Percentiles rank a stretch among this genome's conserved stretches.
These are phyloP conservation scores for Acinonyx jubatus DNA, from an alignment of 2,113 vertebrate species.

Conservation along the genomic window DNA sequence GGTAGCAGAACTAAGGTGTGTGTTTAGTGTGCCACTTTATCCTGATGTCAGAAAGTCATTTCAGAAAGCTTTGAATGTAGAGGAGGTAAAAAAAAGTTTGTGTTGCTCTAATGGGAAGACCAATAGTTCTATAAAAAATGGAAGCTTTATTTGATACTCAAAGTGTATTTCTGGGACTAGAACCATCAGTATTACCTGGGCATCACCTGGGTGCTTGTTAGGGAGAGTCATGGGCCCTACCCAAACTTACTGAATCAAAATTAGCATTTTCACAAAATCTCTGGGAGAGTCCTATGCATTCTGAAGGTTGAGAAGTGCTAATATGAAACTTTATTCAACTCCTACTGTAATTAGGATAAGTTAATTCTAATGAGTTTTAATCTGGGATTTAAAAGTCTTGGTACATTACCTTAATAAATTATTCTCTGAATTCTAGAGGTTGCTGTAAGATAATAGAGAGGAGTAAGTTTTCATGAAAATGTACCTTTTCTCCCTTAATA, in stretches of 20 bases:
- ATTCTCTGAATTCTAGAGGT: background rate
- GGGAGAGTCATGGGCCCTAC: background rate
- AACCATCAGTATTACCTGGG: background rate
- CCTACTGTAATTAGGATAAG: background rate
- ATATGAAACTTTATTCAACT: slow-evolving; percentile 12
- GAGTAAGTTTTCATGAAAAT: background rate
- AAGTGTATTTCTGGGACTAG: background rate
- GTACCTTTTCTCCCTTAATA: background rate
- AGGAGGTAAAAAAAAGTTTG: background rate
- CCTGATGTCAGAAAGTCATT: background rate
- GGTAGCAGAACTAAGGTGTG: background rate
- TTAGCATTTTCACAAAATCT: background rate
- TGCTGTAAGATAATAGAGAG: background rate
- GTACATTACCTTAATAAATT: background rate
- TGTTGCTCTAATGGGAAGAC: background rate
- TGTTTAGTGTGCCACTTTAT: background rate
- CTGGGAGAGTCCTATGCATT: background rate
- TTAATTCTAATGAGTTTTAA: background rate
- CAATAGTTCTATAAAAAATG: background rate
- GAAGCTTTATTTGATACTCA: background rate
- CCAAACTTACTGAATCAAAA: background rate
- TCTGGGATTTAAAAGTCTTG: background rate
- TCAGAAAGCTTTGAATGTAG: background rate
- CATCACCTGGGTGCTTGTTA: background rate
- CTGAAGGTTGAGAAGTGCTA: background rate